Percentiles rank a stretch among this genome's conserved stretches.
Evolutionary conservation across 1,140 invertebrate species (phyloP).

Genomic region (Drosophila lini): DNA sequence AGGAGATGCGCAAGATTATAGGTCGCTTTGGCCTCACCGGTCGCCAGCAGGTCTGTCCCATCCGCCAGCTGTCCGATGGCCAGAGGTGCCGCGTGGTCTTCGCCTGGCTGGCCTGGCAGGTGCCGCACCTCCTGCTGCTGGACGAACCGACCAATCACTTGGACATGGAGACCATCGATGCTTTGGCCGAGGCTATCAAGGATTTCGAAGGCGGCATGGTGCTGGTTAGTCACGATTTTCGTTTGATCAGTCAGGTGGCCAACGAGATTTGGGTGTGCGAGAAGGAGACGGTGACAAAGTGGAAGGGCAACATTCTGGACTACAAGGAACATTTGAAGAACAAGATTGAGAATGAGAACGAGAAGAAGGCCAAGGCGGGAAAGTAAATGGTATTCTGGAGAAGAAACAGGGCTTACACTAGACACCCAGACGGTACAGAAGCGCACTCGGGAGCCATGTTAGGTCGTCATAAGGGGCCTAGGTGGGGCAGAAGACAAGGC

Average conservation of each 20-base stretch:
- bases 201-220: constrained; percentile 99
- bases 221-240: constrained; percentile 98
- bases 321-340: background rate
- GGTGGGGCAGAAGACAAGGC: background rate
- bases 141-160: constrained; percentile 99
- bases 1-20: constrained; percentile 99
- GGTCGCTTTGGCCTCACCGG: constrained; percentile 98
- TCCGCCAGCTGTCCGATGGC: constrained; percentile 98
- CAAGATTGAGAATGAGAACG: background rate
- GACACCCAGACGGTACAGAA: too few species aligned
- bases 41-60: constrained; percentile 98
- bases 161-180: constrained; percentile 99
- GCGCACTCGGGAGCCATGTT: too few species aligned
- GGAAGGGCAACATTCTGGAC: constrained; percentile 8
- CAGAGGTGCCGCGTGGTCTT: constrained; percentile 99
- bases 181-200: constrained; percentile 98
- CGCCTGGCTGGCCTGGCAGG: constrained; percentile 98
- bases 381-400: background rate
- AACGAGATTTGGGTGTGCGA: constrained; percentile 4
- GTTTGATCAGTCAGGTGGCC: constrained; percentile 90
- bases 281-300: background rate
- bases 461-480: background rate
- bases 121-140: constrained; percentile 95
- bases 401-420: too few species aligned
- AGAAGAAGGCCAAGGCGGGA: background rate